phyloP scores from a whole-genome alignment of 92 coral and sea anemone genomes.

The Heteractis magnifica region DNA sequence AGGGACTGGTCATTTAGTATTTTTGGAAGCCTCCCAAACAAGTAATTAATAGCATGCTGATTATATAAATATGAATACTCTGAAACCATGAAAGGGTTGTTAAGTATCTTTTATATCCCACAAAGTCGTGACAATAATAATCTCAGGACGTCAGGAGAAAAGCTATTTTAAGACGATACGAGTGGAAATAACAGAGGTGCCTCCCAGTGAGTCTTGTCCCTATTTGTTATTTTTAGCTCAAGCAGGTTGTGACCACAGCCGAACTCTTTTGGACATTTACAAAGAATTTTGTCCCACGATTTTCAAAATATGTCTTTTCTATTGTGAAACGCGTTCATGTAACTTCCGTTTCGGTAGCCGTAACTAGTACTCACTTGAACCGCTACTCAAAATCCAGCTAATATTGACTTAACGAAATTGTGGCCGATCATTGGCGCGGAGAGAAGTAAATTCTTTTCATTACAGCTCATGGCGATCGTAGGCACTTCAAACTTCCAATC shows the following conservation, averaged over 20 bases:
- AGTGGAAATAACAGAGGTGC: neutral
- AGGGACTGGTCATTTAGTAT: no score
- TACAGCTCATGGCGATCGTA: neutral
- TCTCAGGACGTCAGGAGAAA: neutral
- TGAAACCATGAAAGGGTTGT: no score
- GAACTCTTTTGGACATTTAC: neutral
- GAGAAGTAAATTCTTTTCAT: neutral
- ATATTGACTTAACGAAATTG: neutral
- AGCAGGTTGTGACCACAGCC: neutral
- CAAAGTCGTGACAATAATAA: neutral
- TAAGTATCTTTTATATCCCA: no score
- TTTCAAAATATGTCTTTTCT: neutral
- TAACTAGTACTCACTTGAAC: neutral
- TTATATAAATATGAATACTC: no score
- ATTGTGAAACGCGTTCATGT: neutral
- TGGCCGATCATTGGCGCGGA: neutral
- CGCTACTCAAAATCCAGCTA: neutral
- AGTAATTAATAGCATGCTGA: no score
- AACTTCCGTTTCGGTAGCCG: slow-evolving; percentile 1
- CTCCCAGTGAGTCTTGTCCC: neutral
- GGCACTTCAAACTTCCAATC: neutral
- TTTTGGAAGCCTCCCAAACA: no score
- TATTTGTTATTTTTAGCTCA: neutral
- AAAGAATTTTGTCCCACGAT: neutral
- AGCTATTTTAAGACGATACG: neutral